Evolutionary conservation across 2,113 vertebrate genomes (phyloP), one percentile per base, ranked within the genome.

Genomic region (Danionella cerebrum): DNA sequence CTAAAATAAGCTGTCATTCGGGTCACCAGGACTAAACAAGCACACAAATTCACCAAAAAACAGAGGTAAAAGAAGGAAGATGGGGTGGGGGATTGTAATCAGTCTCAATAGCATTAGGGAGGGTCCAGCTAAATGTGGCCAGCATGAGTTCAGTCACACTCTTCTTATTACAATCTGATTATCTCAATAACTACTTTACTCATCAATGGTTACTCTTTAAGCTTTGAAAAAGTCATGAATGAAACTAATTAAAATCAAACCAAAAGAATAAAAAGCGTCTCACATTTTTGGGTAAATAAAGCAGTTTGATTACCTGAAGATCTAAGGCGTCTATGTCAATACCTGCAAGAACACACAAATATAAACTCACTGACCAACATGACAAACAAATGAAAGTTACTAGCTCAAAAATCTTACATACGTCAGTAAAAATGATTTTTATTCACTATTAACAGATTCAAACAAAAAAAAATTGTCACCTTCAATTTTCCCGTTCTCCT

Each of bases 401-500:
- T 51, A 6, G 16, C 53, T 11, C 11, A 24, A 13, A 39, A 1
- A 16, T 29, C 18, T 24, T 39, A 38, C 21, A 64, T 19, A 21
- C 47, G 19, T 10, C 11, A 11, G 2, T 14, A 67, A 54, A 41
- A 14, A 13, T 0, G 19, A 58, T 58, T 39, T n/a, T n/a, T 6
- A 33, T 33, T 9, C 29, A 33, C 9, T 33, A 33, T 9, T 6
- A 6, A 33, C 33, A 63, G 2, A n/a, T 60, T 4, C 18, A 13
- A 4, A 6, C 16, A 11, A 33, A 13, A 6, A 33, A 19, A 33
- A 3, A 31, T 54, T 68, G 78, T 48, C 81, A 87, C 85, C 88
- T 75, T 81, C 71, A 13, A 65, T 14, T 62, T 65, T 72, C 2
- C 65, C 70, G 36, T 83, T 80, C 64, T 86, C 87, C 85, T 86